These are phyloP conservation scores for Sphyrna mokarran DNA, from an alignment of 2,113 vertebrate species.

Conservation along the genomic window DNA sequence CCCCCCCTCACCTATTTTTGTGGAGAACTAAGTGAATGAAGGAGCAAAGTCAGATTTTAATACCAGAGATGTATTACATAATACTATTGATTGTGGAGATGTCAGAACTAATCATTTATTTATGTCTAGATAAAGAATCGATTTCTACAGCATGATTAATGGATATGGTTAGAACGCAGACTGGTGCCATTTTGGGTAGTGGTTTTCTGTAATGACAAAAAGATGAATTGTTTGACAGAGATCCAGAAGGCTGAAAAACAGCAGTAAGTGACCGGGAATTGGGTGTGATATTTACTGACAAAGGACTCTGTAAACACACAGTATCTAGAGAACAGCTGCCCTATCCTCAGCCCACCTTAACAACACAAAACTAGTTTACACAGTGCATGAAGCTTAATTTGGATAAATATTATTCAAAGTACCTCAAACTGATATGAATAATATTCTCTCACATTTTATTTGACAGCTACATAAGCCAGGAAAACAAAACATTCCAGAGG, in stretches of 20 bases:
- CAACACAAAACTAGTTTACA: constrained; percentile 55
- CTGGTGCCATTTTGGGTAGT: constrained; percentile 49
- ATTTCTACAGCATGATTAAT: constrained; percentile 46
- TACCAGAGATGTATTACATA: background rate
- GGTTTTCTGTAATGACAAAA: constrained; percentile 43
- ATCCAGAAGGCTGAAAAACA: constrained; percentile 46
- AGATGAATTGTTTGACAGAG: constrained; percentile 44
- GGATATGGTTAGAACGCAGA: constrained; percentile 42
- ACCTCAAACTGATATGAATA: constrained; percentile 48
- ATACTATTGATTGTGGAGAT: background rate
- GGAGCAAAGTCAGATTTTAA: background rate
- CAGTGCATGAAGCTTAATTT: constrained; percentile 63
- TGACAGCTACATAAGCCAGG: background rate
- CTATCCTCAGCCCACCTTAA: constrained; percentile 44
- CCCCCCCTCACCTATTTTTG: too few relatives aligned
- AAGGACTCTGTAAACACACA: constrained; percentile 58
- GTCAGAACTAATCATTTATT: background rate
- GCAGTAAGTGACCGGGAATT: constrained; percentile 45
- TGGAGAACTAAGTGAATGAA: background rate
- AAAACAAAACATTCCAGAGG: background rate
- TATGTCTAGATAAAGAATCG: background rate
- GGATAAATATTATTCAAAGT: constrained; percentile 59
- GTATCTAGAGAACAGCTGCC: constrained; percentile 58
- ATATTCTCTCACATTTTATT: constrained; percentile 47
- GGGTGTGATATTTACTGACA: constrained; percentile 58